Conservation (phyloP, 2,113 vertebrate species). For the Microcebus ravelobensis region DNA sequence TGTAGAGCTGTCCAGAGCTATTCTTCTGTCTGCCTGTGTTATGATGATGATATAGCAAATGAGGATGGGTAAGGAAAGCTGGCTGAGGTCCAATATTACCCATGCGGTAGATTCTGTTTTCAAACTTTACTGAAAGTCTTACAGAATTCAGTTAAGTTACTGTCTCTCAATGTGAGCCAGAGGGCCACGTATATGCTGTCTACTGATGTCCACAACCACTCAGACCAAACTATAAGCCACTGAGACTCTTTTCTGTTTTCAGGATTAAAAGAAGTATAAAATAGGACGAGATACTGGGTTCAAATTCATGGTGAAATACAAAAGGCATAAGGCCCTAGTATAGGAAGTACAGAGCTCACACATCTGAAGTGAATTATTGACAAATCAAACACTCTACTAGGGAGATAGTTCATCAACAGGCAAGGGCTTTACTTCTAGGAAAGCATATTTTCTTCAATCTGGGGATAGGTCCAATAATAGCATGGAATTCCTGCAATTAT, state of each 20-base stretch:
- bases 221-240: background rate
- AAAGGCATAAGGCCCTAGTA: background rate
- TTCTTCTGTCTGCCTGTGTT: background rate
- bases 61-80: background rate
- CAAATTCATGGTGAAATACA: background rate
- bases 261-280: background rate
- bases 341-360: background rate
- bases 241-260: background rate
- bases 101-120: background rate
- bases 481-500: conserved; percentile 72
- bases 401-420: conserved; percentile 18
- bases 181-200: background rate
- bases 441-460: conserved; percentile 70
- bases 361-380: conserved; percentile 55
- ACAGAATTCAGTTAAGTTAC: background rate
- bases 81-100: background rate
- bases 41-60: background rate
- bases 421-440: conserved; percentile 70
- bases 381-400: conserved; percentile 11
- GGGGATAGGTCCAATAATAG: conserved; percentile 71
- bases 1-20: background rate
- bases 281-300: background rate
- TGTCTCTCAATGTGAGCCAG: background rate
- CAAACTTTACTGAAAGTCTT: background rate
- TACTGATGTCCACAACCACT: background rate